Conservation (phyloP, 2,113 vertebrate species). For the Odocoileus virginianus region DNA sequence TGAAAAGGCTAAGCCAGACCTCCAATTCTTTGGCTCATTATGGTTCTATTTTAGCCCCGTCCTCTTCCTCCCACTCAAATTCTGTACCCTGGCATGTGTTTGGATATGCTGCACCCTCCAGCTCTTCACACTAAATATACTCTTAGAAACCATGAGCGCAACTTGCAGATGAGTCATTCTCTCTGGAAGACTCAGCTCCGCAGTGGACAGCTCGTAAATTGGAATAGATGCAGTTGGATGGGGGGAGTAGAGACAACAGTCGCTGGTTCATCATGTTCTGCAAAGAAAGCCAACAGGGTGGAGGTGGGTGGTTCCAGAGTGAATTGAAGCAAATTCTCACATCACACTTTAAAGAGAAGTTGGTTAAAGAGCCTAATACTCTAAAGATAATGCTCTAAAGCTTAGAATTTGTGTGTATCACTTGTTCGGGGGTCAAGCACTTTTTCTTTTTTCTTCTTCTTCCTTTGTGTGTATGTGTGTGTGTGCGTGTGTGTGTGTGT, state of each 20-base stretch:
- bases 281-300: not conserved
- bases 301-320: conserved; percentile 28
- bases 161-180: conserved; percentile 32
- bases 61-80: conserved; percentile 61
- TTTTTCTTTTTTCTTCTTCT: not conserved
- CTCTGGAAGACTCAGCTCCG: not conserved
- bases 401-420: conserved; percentile 60
- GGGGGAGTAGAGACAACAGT: conserved; percentile 6
- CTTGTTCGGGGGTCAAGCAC: conserved; percentile 23
- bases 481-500: not conserved
- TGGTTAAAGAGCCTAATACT: conserved; percentile 55
- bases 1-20: conserved; percentile 31
- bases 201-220: not conserved
- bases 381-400: conserved; percentile 39
- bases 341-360: conserved; percentile 55
- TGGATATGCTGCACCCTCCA: conserved; percentile 33
- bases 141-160: conserved; percentile 45
- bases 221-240: conserved; percentile 39
- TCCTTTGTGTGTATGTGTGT: not conserved
- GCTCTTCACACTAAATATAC: conserved; percentile 61
- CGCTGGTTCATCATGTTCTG: conserved; percentile 43
- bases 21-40: conserved; percentile 47
- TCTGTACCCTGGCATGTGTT: conserved; percentile 59
- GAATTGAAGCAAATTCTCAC: conserved; percentile 58
- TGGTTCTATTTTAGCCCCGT: conserved; percentile 61